These are phyloP conservation scores for Cepaea hortensis DNA, from an alignment of 2,888 invertebrate genomes.

Conservation along the genomic window DNA sequence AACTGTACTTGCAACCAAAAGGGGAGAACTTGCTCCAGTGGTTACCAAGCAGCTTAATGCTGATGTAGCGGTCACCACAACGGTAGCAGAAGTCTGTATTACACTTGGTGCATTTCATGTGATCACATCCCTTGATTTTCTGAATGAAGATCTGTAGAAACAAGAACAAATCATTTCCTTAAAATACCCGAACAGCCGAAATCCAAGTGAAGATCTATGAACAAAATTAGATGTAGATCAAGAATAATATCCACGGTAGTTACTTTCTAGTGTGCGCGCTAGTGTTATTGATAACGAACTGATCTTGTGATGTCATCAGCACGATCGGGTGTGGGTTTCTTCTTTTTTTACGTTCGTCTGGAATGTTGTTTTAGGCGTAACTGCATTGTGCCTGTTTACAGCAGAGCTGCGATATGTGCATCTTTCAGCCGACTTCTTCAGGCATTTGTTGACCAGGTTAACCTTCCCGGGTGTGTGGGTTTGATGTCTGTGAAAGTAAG, in stretches of 20 bases:
- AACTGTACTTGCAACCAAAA: conserved; percentile 76
- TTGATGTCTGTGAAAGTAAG: too few relatives aligned
- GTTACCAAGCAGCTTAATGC: conserved; percentile 75
- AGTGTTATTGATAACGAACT: too few relatives aligned
- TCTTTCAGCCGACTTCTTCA: too few relatives aligned
- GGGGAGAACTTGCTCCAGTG: conserved; percentile 75
- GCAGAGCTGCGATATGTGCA: too few relatives aligned
- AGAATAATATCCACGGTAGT: not conserved
- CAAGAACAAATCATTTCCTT: not conserved
- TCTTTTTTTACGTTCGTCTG: too few relatives aligned
- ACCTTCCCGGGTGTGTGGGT: too few relatives aligned
- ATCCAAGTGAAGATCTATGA: not conserved
- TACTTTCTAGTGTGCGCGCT: too few relatives aligned
- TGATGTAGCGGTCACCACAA: conserved; percentile 75
- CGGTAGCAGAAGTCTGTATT: conserved; percentile 76
- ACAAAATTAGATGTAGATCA: not conserved
- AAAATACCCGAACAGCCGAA: not conserved
- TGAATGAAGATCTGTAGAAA: conserved; percentile 75
- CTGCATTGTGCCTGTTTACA: too few relatives aligned
- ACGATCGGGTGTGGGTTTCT: too few relatives aligned
- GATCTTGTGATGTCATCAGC: too few relatives aligned
- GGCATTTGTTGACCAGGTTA: too few relatives aligned
- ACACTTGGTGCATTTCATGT: conserved; percentile 76
- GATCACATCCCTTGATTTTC: conserved; percentile 77
- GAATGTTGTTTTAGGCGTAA: too few relatives aligned